Evolutionary conservation across 2,797 vertebrate genomes (phyloP), one percentile per base, ranked within the genome.

Genomic region (Danio choprae): DNA sequence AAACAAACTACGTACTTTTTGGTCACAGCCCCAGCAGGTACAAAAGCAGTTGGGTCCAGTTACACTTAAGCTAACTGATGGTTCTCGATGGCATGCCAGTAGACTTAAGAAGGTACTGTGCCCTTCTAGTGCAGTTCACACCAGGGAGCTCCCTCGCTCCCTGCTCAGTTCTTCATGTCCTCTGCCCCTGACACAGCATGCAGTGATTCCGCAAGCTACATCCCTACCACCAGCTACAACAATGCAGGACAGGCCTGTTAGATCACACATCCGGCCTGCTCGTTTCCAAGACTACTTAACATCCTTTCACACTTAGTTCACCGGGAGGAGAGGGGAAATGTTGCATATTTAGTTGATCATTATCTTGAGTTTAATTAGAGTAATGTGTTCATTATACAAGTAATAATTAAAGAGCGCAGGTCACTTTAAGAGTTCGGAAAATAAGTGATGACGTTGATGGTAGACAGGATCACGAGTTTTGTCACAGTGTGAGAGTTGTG

Each of bases 1-100:
- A 20, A 69, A 64, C 48, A 83, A 83, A 11, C 38, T 77, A 11
- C 3, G 5, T 9, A 75, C 77, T 12, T 80, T 58, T 20, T 80
- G 71, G 46, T 79, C 63, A 3, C 11, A 18, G 4, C 20, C 40
- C n/a, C 18, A 55, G 2, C 36, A 15, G n/a, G 20, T 63, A 7
- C 16, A 10, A 16, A 2, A 46, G 15, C 29, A 58, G 22, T 13
- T 51, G 0, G 15, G 63, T 7, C 1, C 63, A 0, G 15, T 48
- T 70, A 80, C 6, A n/a, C 48, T 41, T 64, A 3, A 20, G 41
- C 11, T 67, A 20, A 12, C 6, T 0, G 12, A 20, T 67, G 63
- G 41, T 12, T 43, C 18, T 8, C 22, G 1, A 22, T 70, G 48
- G 48, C 46, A 69, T 48, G 41, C 67, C 7, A 51, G 20, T 29